Evolutionary conservation across 1,140 invertebrate genomes (phyloP), one percentile per base, ranked within the genome.

Genomic region (Caerostris extrusa): DNA sequence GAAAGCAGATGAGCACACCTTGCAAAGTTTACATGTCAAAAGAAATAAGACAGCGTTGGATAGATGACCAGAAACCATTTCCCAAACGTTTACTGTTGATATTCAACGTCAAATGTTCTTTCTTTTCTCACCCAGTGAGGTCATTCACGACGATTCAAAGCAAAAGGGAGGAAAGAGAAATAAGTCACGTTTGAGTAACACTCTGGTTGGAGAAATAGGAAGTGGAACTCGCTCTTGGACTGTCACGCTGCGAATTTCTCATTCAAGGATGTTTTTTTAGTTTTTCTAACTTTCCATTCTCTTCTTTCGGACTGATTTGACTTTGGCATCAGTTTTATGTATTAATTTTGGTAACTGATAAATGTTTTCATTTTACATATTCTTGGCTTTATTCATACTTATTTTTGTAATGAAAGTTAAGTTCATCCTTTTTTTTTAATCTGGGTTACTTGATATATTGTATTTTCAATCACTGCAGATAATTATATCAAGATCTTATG

Each of bases 201-300:
- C 56, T 83, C 56, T 12, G n/a, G 19, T 19, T 55, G 8, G 53
- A 85, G 56, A 17, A 58, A 58, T 57, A 60, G 83, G 57, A 85
- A 85, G 83, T 85, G n/a, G 83, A 58, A 60, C 83, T 85, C 19
- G 17, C 56, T 58, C 83, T 77, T 53, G 71, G 71, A 50, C 34
- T 58, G 83, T 34, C n/a, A n/a, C n/a, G 57, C 83, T n/a, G n/a
- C 56, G 19, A 57, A 85, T 85, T 57, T 57, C 12, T 58, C 19
- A n/a, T 85, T 85, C 83, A 85, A 85, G 83, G 83, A 58, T 85
- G 10, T 81, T 81, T 34, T 81, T 81, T 81, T 14, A 8, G 10
- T 53, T 55, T 50, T 7, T 8, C 34, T 64, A 14, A 17, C 61
- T 64, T 64, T 64, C 17, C 61, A 14, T 10, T 17, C 5, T 3